These are phyloP conservation scores for Conus canariensis DNA, from an alignment of 2,888 invertebrate genomes.

Conservation along the genomic window DNA sequence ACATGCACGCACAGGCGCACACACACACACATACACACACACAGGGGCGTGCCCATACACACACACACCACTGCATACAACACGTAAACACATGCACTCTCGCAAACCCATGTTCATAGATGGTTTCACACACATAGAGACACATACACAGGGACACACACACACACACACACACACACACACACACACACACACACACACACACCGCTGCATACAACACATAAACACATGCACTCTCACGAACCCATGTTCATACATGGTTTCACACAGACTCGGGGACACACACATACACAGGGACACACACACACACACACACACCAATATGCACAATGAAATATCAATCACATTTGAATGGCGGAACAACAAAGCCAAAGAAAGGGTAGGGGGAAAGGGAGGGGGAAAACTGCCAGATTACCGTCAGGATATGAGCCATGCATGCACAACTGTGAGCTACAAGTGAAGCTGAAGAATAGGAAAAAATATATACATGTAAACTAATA, in stretches of 20 bases:
- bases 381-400: no score
- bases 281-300: slow-evolving; percentile 8
- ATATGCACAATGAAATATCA: no score
- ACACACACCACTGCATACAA: not conserved
- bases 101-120: not conserved
- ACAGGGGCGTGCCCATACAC: not conserved
- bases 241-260: not conserved
- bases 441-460: no score
- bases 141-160: not conserved
- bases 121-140: not conserved
- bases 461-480: no score
- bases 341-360: no score
- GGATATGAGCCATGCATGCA: no score
- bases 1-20: no score
- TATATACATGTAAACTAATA: not conserved
- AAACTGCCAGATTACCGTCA: no score
- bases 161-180: not conserved
- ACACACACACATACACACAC: not conserved
- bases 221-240: not conserved
- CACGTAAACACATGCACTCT: not conserved
- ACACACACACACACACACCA: not conserved
- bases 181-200: slow-evolving; percentile 9
- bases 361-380: no score
- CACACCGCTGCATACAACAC: no score
- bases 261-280: not conserved